A percentile compares a stretch with the other conserved stretches of the same genome.
Conservation (phyloP, 2,797 vertebrate species). For the Schizopygopsis pylzovi region DNA sequence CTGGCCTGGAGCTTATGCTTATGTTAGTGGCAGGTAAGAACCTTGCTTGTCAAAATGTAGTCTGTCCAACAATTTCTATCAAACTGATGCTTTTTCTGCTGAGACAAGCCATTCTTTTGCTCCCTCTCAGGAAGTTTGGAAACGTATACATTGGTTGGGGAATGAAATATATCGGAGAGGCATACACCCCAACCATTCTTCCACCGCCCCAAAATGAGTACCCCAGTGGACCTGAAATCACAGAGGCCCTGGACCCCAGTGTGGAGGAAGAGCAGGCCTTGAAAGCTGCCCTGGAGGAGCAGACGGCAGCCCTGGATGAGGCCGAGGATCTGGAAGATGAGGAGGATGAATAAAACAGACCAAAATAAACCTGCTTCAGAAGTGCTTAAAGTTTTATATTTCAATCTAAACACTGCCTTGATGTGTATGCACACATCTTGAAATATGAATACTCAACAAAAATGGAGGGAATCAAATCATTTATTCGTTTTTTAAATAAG, state of each 20-base stretch:
- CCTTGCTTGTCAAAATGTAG: neutral
- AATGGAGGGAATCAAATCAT: neutral
- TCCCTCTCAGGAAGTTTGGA: constrained; percentile 85
- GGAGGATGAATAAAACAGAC: constrained; percentile 73
- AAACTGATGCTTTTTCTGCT: neutral
- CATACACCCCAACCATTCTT: constrained; percentile 77
- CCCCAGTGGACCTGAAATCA: constrained; percentile 80
- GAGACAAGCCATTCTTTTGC: constrained; percentile 3
- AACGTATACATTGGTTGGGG: constrained; percentile 96
- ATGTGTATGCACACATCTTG: neutral
- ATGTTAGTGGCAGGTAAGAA: constrained; percentile 86
- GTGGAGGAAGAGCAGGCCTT: constrained; percentile 85
- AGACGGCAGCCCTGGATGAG: constrained; percentile 73
- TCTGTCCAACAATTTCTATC: neutral
- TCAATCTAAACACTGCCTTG: neutral
- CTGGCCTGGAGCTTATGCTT: constrained; percentile 91
- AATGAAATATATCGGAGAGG: constrained; percentile 83
- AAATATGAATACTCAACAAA: neutral
- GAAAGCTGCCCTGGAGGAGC: constrained; percentile 77
- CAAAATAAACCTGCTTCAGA: constrained; percentile 11
- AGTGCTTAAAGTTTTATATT: neutral
- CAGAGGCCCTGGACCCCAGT: constrained; percentile 83
- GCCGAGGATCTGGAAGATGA: constrained; percentile 78
- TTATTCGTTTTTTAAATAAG: constrained; percentile 34
- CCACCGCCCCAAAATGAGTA: constrained; percentile 80